Evolutionary conservation across 1,140 invertebrate genomes (phyloP).

Genomic region (Hylaeus volcanicus): DNA sequence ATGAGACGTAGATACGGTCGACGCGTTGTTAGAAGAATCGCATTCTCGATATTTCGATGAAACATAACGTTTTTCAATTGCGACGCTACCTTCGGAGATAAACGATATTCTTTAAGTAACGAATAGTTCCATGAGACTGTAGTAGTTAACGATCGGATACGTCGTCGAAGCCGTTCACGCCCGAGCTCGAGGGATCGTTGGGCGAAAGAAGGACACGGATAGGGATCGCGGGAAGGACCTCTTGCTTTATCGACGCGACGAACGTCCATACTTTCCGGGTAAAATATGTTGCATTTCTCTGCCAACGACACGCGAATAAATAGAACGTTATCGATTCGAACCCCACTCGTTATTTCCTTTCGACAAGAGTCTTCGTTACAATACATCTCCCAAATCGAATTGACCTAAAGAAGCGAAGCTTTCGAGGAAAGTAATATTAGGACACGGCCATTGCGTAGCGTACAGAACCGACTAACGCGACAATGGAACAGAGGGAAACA

Average conservation of each 20-base stretch:
- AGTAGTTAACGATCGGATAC: not conserved
- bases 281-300: not conserved
- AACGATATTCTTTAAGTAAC: constrained; percentile 4
- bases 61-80: not conserved
- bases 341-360: not conserved
- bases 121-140: constrained; percentile 8
- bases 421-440: no score
- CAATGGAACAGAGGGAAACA: not conserved
- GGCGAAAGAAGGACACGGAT: not conserved
- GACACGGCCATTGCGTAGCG: not conserved
- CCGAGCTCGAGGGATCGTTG: not conserved
- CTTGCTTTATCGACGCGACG: not conserved
- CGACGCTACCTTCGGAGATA: not conserved
- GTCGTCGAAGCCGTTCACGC: not conserved
- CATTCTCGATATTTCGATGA: not conserved
- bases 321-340: not conserved
- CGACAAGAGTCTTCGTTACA: not conserved
- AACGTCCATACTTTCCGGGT: not conserved
- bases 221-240: not conserved
- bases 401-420: not conserved
- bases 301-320: not conserved
- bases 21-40: not conserved
- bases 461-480: not conserved
- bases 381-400: not conserved
- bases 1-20: not conserved